Conservation (phyloP, 2,113 vertebrate species). For the Ramphastos sulfuratus region DNA sequence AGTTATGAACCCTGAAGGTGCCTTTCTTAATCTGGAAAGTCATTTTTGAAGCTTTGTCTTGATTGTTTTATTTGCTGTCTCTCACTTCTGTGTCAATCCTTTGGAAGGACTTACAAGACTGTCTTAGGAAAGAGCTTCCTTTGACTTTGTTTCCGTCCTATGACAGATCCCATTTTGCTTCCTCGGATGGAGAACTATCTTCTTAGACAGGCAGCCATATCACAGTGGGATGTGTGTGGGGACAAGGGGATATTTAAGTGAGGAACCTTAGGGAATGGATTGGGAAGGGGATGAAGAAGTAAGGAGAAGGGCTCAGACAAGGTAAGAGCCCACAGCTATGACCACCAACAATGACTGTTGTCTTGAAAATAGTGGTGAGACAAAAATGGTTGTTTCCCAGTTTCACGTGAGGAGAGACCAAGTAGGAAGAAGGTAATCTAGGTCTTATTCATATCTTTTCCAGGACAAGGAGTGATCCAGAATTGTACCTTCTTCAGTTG, state of each 20-base stretch:
- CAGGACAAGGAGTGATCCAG: fast-evolving
- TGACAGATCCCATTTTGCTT: background rate
- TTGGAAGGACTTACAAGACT: background rate
- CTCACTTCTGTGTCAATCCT: background rate
- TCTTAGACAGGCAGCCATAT: background rate
- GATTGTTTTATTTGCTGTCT: background rate
- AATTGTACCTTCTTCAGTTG: background rate
- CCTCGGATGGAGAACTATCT: background rate
- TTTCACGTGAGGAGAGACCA: background rate
- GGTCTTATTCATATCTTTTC: background rate
- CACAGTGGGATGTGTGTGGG: background rate
- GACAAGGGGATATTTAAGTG: background rate
- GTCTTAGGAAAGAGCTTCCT: background rate
- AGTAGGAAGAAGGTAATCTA: background rate
- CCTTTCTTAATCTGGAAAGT: background rate
- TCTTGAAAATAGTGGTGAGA: background rate
- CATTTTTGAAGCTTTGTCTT: background rate
- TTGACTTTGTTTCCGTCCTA: background rate
- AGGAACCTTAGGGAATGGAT: background rate
- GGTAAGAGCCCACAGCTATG: background rate
- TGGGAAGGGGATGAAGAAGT: background rate
- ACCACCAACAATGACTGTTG: background rate
- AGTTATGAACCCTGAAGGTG: background rate
- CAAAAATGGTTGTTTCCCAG: background rate
- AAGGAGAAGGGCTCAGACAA: background rate